Base-by-base conservation (phyloP, 2,113 vertebrate species). In the Passerina amoena region DNA sequence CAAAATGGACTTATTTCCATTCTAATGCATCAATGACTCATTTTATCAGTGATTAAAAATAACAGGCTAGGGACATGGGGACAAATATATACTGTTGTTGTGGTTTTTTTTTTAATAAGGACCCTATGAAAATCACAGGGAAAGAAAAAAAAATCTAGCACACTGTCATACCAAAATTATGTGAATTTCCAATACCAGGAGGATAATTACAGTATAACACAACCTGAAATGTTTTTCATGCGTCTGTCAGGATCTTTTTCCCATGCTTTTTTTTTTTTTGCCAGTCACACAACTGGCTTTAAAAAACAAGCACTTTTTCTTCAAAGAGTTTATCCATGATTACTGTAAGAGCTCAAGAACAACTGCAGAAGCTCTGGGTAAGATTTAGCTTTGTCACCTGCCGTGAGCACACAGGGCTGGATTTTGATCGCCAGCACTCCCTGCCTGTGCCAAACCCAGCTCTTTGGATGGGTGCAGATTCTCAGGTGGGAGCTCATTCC, bases 171-270 rank as follows among this genome's bases (percentile, higher is more conserved):
- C 63, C 68, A 90, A 88, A 96, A 90, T 92, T 88, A 94, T 70
- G 91, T 56, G 54, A 90, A 93, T 86, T 76, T 51, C 54, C 92
- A 70, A 93, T 54, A 95, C 71, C 51, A 77, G 87, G 20, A 90
- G 59, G 59, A 90, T 96, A 96, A 97, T 96, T 95, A 94, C 87
- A 94, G 87, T 80, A 92, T 59, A 95, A 86, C 66, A 88, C 75
- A 80, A 92, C 68, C 82, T 91, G 73, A 94, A 94, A 92, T 86
- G 30, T 83, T 95, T 96, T 68, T 97, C 82, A 86, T 88, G 71
- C 90, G 94, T 83, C 91, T 94, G 79, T 96, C 93, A 93, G 82
- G 70, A 93, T 82, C 87, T 94, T 95, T 96, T 93, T 73, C 79
- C 83, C 81, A 56, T n/a, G n/a, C n/a, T n/a, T 91, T 35, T 22